phyloP scores from a whole-genome alignment of 2,113 vertebrate species.

The Percina caprodes region DNA sequence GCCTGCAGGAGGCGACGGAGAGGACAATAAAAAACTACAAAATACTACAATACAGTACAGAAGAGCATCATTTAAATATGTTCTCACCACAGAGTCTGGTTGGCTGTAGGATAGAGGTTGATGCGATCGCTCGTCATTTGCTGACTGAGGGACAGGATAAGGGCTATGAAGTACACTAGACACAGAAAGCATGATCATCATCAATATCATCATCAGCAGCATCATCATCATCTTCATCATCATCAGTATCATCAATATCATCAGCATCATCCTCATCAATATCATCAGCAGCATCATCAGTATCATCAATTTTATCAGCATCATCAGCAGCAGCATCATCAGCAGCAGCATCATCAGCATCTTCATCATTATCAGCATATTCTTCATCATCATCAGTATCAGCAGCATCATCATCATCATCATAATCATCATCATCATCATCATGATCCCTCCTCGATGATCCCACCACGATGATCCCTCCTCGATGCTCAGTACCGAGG shows the following conservation, averaged over 20 bases:
- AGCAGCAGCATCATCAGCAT: too few species aligned
- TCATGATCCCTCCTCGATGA: too few species aligned
- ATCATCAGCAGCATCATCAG: too few species aligned
- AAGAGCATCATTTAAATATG: background rate
- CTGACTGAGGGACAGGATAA: conserved; percentile 93
- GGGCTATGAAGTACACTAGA: conserved; percentile 93
- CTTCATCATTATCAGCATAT: too few species aligned
- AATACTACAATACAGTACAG: background rate
- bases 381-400: too few species aligned
- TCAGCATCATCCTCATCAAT: too few species aligned
- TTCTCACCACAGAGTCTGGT: conserved; percentile 90
- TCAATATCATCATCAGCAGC: background rate
- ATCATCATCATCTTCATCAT: background rate
- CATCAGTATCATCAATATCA: too few species aligned
- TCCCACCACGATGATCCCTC: too few species aligned
- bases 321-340: too few species aligned
- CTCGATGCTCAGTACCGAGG: too few species aligned
- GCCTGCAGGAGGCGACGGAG: conserved; percentile 76
- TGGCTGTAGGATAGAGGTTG: conserved; percentile 89
- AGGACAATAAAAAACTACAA: background rate
- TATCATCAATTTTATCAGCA: too few species aligned
- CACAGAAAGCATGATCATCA: conserved; percentile 20
- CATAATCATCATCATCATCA: fast-evolving
- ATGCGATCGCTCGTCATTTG: conserved; percentile 97
- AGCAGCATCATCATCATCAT: too few species aligned